These are phyloP conservation scores for Nylanderia fulva DNA, from an alignment of 1,140 invertebrate genomes.

Conservation along the genomic window DNA sequence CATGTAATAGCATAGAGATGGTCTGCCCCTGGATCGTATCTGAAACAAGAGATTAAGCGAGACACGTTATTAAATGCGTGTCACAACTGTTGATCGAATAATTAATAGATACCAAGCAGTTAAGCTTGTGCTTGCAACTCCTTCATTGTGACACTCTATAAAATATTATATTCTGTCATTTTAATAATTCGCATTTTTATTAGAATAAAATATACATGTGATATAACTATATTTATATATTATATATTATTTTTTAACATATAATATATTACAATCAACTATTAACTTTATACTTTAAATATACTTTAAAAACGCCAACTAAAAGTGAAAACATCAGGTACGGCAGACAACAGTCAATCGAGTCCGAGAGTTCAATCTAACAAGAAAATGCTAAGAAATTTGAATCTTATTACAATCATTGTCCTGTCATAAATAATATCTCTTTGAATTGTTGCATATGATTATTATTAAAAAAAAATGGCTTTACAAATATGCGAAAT, in stretches of 20 bases:
- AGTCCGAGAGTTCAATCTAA: neutral
- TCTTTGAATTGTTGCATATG: neutral
- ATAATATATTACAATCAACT: neutral
- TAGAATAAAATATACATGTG: neutral
- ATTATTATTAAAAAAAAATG: neutral
- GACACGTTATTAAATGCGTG: conserved; percentile 50
- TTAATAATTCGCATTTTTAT: neutral
- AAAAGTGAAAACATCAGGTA: neutral
- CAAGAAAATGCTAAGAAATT: neutral
- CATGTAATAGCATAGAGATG: conserved; percentile 93
- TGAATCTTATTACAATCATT: neutral
- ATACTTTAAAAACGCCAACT: too few relatives aligned
- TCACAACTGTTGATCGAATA: conserved; percentile 2
- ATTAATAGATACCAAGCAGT: neutral
- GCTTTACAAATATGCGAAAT: neutral
- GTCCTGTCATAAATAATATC: neutral
- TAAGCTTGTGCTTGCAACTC: conserved; percentile 13
- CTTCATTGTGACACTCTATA: conserved; percentile 12
- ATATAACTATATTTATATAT: neutral
- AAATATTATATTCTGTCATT: neutral
- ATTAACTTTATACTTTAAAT: too few relatives aligned
- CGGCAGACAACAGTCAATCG: neutral
- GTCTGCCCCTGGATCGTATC: conserved; percentile 87
- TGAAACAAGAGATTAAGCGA: conserved; percentile 69
- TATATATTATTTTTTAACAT: too few relatives aligned